Evolutionary conservation across 2,113 vertebrate species (phyloP), one percentile per base, ranked within the genome.

Genomic region (Ageneiosus marmoratus): DNA sequence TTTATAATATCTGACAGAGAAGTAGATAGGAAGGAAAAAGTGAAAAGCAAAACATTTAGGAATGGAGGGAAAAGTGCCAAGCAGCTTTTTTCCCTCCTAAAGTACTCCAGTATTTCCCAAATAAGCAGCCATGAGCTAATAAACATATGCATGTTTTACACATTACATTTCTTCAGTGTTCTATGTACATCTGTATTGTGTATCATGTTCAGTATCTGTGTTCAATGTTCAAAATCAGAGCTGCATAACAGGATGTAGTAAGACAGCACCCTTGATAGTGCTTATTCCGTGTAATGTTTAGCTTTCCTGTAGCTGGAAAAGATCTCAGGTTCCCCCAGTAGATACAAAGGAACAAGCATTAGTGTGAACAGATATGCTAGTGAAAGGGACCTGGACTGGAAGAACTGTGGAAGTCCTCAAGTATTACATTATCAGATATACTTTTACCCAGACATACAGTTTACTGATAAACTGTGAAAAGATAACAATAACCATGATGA

Each of bases 11-110:
- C 2, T 48, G 20, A 1, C 37, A 48, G 82, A 86, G 65, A 79
- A 81, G 34, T 76, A 41, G n/a, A 46, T 65, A n/a, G 37, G 85
- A 53, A 55, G 1, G 7, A 22, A 58, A 70, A 86, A 88, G 58
- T 87, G 84, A 77, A 85, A 73, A 84, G 24, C 5, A 22, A 50
- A 67, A 22, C 13, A 50, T 2, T 27, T 15, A 46, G 22, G 48
- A 18, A 5, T 58, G 24, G 20, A 53, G 29, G 62, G 29, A 67
- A 44, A 62, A 29, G 51, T 24, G 37, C 69, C 81, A 55, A 34
- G 22, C 55, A 32, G 10, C 11, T 8, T 20, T 58, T 27, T 62
- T 63, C 65, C 69, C 44, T 11, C 16, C 5, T 46, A 29, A 84
- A 74, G 41, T 29, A 65, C 18, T 34, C 9, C 4, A 51, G 46